phyloP scores from a whole-genome alignment of 1,140 invertebrate genomes.

The Drosophila santomea region DNA sequence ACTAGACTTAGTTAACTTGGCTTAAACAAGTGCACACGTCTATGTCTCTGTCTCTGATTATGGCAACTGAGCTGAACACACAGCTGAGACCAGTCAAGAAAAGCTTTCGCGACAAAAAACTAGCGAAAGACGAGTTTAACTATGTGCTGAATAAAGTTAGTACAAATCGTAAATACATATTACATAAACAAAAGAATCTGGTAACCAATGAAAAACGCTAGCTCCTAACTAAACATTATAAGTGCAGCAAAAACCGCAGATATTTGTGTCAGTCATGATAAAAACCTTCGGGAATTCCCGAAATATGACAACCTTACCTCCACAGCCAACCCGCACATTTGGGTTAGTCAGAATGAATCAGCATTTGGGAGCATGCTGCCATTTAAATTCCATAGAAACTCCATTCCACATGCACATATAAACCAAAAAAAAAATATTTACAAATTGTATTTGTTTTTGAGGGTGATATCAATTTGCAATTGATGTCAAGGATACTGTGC shows the following conservation, averaged over 20 bases:
- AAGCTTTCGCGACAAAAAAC: conserved; percentile 1
- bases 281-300: conserved; percentile 23
- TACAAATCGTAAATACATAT: not conserved
- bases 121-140: too few species aligned
- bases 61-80: not conserved
- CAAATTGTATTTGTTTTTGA: conserved; percentile 26
- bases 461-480: conserved; percentile 29
- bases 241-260: not conserved
- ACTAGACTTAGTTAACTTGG: conserved; percentile 41
- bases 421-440: conserved; percentile 34
- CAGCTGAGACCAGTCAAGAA: conserved; percentile 8
- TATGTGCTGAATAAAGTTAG: not conserved
- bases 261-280: not conserved
- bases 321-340: conserved; percentile 33
- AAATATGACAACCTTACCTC: conserved; percentile 17
- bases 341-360: conserved; percentile 36
- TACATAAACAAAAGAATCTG: too few species aligned
- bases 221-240: not conserved
- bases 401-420: conserved; percentile 11
- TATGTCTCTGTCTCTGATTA: not conserved
- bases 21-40: conserved; percentile 21
- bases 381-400: conserved; percentile 49
- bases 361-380: conserved; percentile 26
- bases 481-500: conserved; percentile 35
- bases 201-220: too few species aligned